Conservation (phyloP, 2,113 vertebrate genomes). For the Phylloscopus whistleri region DNA sequence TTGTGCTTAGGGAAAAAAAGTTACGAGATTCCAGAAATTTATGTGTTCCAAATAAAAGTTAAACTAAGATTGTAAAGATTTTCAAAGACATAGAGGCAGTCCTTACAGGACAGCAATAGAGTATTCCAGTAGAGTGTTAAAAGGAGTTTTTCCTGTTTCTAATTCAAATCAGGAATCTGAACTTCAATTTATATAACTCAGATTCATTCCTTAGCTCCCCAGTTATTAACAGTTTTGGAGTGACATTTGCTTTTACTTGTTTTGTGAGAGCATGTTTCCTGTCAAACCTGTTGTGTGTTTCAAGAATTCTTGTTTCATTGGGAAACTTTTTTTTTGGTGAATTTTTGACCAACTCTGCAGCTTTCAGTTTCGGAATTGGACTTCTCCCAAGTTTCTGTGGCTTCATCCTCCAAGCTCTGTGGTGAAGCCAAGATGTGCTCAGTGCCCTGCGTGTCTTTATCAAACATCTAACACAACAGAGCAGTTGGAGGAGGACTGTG, state of each 20-base stretch:
- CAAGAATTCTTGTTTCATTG: neutral
- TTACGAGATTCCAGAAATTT: constrained; percentile 15
- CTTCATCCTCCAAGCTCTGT: neutral
- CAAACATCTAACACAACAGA: neutral
- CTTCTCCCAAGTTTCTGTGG: neutral
- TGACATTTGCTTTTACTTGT: neutral
- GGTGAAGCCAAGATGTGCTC: neutral
- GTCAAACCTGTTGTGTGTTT: neutral
- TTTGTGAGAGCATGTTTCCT: neutral
- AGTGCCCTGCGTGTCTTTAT: neutral
- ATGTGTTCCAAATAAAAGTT: neutral
- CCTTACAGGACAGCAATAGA: neutral
- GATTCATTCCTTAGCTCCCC: neutral
- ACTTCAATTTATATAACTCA: neutral
- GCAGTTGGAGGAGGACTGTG: neutral
- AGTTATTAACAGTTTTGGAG: neutral
- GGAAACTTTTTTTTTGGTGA: neutral
- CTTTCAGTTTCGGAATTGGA: neutral
- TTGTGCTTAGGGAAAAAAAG: neutral
- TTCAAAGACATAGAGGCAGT: neutral
- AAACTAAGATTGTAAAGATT: neutral
- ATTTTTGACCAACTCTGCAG: neutral
- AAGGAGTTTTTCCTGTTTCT: neutral
- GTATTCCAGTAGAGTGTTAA: neutral
- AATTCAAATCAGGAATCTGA: neutral